phyloP scores from a whole-genome alignment of 2,888 invertebrate species.

The Embidobia sp. region DNA sequence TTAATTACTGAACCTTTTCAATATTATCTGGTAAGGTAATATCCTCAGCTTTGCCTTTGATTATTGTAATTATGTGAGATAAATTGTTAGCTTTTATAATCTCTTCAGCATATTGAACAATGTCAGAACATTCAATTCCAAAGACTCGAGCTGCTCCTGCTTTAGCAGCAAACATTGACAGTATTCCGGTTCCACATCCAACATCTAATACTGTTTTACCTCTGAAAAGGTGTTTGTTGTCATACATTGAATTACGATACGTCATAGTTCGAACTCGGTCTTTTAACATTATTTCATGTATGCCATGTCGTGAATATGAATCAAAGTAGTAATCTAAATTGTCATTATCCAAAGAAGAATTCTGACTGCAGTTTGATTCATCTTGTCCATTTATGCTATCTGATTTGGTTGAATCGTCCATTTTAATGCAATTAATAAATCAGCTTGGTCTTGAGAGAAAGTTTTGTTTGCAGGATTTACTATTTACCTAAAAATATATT shows the following conservation, averaged over 20 bases:
- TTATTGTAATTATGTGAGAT: slow-evolving; percentile 90
- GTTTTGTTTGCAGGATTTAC: no score
- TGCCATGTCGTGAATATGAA: slow-evolving; percentile 99
- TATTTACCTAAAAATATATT: no score
- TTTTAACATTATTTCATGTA: slow-evolving; percentile 99
- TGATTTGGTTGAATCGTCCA: no score
- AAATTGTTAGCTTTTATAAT: slow-evolving; percentile 94
- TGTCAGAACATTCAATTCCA: slow-evolving; percentile 99
- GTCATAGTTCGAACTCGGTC: slow-evolving; percentile 99
- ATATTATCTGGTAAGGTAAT: slow-evolving; percentile 95
- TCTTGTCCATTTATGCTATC: no score
- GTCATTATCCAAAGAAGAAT: no score
- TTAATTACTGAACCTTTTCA: slow-evolving; percentile 88
- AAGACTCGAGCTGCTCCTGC: slow-evolving; percentile 97
- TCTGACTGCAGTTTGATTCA: no score
- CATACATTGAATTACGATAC: slow-evolving; percentile 99
- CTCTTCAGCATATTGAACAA: slow-evolving; percentile 97
- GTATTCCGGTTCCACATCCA: slow-evolving; percentile 99
- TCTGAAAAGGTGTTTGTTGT: slow-evolving; percentile 99
- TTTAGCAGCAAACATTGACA: slow-evolving; percentile 99
- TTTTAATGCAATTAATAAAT: no score
- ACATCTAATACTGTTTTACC: slow-evolving; percentile 97
- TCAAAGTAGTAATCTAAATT: slow-evolving; percentile 97
- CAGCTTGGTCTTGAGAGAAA: no score
- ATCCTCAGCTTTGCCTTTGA: slow-evolving; percentile 97